Evolutionary conservation across 2,113 vertebrate genomes (phyloP).

Genomic region (Telmatochromis brachygnathus): DNA sequence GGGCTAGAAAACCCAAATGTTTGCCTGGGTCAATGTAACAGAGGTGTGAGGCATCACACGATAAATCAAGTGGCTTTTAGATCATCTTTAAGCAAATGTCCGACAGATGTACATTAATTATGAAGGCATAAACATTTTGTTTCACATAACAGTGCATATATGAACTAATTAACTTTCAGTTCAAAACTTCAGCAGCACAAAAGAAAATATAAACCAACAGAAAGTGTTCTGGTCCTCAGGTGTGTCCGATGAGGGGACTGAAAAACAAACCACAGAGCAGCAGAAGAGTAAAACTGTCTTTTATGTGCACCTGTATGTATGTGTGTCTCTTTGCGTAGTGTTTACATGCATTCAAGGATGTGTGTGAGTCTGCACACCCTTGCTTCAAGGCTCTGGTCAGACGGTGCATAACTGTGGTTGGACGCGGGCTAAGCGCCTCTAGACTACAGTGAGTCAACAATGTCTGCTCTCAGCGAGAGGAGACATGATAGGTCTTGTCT

Average conservation of each 20-base stretch:
- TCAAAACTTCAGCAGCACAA: not conserved
- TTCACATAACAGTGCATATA: not conserved
- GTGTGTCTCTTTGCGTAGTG: constrained; percentile 38
- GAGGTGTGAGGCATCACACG: not conserved
- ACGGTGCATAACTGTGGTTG: constrained; percentile 73
- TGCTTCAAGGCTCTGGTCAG: constrained; percentile 66
- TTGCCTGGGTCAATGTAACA: not conserved
- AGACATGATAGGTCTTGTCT: constrained; percentile 64
- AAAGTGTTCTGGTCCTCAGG: not conserved
- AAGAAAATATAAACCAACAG: not conserved
- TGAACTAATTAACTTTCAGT: not conserved
- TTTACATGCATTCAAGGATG: constrained; percentile 38
- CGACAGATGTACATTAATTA: not conserved
- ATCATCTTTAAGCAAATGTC: not conserved
- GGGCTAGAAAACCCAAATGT: not conserved
- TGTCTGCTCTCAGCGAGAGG: constrained; percentile 58
- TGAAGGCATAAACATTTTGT: not conserved
- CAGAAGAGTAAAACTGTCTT: not conserved
- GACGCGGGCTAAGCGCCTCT: constrained; percentile 45
- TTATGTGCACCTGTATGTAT: constrained; percentile 20
- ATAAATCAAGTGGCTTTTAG: not conserved
- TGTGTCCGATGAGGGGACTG: not conserved
- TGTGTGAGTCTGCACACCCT: constrained; percentile 52
- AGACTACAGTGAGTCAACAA: constrained; percentile 70
- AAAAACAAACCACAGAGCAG: constrained; percentile 18